A percentile compares a stretch with the other conserved stretches of the same genome.
Conservation (phyloP, 2,888 invertebrate species). For the Pheosia gnoma region DNA sequence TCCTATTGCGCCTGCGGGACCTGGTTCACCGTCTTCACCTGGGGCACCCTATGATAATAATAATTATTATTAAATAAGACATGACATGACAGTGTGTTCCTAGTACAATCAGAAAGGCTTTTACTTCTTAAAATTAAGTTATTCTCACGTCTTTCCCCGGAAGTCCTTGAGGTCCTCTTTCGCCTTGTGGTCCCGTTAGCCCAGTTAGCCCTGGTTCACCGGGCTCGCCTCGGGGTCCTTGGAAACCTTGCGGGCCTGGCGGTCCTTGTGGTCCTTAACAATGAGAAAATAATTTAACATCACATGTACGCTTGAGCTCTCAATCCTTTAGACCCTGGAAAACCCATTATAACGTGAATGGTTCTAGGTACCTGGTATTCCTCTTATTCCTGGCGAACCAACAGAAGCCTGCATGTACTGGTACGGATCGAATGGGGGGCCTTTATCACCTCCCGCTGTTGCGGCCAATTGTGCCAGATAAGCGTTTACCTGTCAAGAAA, state of each 20-base stretch:
- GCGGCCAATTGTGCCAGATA: slow-evolving; percentile 91
- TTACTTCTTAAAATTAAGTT: neutral
- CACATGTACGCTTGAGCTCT: too few species aligned
- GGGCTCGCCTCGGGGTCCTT: slow-evolving; percentile 91
- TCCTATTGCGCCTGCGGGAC: slow-evolving; percentile 88
- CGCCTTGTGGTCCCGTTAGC: slow-evolving; percentile 86
- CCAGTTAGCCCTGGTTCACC: slow-evolving; percentile 90
- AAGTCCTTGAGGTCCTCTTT: slow-evolving; percentile 87
- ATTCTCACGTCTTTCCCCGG: slow-evolving; percentile 89
- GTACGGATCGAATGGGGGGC: slow-evolving; percentile 87
- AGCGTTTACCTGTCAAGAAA: slow-evolving; percentile 81
- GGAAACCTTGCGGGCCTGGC: slow-evolving; percentile 90
- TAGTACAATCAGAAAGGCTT: too few species aligned
- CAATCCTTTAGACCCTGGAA: neutral
- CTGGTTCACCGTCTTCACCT: slow-evolving; percentile 93
- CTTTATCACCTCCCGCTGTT: slow-evolving; percentile 90
- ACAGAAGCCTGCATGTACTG: slow-evolving; percentile 92
- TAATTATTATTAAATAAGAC: too few species aligned
- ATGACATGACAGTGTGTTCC: too few species aligned
- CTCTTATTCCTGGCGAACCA: slow-evolving; percentile 91
- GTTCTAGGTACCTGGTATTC: slow-evolving; percentile 86
- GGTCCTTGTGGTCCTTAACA: slow-evolving; percentile 76
- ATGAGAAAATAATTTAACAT: neutral
- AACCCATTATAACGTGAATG: neutral
- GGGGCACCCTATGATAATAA: slow-evolving; percentile 83